Conservation (phyloP, 1,140 invertebrate species). For the Ridgeia piscesae region DNA sequence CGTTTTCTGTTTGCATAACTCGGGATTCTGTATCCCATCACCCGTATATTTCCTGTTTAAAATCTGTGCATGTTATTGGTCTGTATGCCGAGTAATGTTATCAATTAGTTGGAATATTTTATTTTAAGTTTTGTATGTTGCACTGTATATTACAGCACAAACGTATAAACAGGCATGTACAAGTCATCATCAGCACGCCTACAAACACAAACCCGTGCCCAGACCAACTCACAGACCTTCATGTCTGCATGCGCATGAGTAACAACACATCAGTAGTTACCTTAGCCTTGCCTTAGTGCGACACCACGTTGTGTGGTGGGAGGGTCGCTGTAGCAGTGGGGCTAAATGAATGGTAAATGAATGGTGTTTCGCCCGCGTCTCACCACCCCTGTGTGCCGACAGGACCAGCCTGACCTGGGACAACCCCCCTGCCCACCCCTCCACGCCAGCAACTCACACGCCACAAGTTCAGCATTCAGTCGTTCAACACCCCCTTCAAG, state of each 20-base stretch:
- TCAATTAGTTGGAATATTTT: not conserved
- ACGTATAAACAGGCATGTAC: no score
- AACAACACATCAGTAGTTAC: no score
- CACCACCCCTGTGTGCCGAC: not conserved
- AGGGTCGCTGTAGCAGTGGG: no score
- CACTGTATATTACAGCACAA: no score
- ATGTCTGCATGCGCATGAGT: no score
- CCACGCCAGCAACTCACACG: constrained; percentile 49
- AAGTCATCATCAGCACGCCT: no score
- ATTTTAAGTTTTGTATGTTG: no score
- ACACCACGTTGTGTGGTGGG: no score
- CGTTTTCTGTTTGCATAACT: not conserved
- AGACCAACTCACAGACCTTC: not conserved
- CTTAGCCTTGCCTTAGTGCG: no score
- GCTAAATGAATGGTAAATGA: no score
- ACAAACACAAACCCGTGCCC: not conserved
- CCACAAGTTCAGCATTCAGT: constrained; percentile 91
- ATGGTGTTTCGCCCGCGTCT: no score
- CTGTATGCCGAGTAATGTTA: not conserved
- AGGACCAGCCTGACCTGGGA: constrained; percentile 31
- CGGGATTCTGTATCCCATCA: not conserved
- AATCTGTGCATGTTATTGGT: not conserved
- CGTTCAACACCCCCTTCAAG: constrained; percentile 92
- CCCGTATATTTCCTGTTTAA: not conserved
- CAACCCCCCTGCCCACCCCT: constrained; percentile 38